Conservation (phyloP, 2,888 invertebrate genomes). For the Schrankia costaestrigalis region DNA sequence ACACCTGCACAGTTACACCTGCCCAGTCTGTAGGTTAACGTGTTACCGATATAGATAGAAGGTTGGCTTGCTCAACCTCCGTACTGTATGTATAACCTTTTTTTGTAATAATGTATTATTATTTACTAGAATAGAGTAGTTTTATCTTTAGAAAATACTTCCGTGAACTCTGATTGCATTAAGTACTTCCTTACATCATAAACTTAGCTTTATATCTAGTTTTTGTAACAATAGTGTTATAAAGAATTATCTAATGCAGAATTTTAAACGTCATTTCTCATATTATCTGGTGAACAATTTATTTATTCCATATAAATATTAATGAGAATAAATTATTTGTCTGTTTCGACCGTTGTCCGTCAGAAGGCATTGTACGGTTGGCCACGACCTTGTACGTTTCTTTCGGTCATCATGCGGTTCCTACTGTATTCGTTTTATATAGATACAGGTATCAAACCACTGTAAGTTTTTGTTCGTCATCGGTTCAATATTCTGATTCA, state of each 20-base stretch:
- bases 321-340: constrained; percentile 35
- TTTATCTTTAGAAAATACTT: too few species aligned
- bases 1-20: constrained; percentile 38
- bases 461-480: constrained; percentile 57
- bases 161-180: too few species aligned
- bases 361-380: constrained; percentile 66
- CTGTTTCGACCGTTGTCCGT: constrained; percentile 34
- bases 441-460: constrained; percentile 33
- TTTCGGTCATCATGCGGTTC: constrained; percentile 59
- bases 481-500: constrained; percentile 56
- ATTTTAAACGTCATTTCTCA: constrained; percentile 6
- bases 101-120: constrained; percentile 29
- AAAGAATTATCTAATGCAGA: not conserved
- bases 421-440: constrained; percentile 36
- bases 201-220: too few species aligned
- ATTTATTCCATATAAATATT: constrained; percentile 33
- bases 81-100: constrained; percentile 40
- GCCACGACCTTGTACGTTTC: constrained; percentile 63
- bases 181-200: too few species aligned
- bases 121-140: too few species aligned
- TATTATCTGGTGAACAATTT: constrained; percentile 10
- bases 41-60: constrained; percentile 58
- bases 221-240: too few species aligned
- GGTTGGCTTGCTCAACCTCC: constrained; percentile 53
- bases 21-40: constrained; percentile 49